Conservation (phyloP, 2,113 vertebrate genomes). For the Anseranas semipalmata region DNA sequence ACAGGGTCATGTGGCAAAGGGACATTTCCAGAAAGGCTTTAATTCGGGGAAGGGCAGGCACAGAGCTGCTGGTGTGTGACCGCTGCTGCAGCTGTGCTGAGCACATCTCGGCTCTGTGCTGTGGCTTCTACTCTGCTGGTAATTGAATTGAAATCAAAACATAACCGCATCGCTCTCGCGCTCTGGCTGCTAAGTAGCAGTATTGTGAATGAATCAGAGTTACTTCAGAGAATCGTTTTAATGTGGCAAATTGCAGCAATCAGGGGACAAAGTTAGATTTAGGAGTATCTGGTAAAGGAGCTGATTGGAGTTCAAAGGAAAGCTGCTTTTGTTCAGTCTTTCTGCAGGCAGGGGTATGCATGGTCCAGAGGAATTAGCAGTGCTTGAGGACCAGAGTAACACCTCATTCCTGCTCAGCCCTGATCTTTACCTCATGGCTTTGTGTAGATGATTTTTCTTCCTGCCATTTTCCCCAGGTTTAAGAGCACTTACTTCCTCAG, state of each 20-base stretch:
- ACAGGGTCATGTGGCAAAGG: rapidly evolving
- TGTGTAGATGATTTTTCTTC: not conserved
- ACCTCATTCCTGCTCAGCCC: not conserved
- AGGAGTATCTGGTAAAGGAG: slow-evolving; percentile 18
- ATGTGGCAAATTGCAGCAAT: slow-evolving; percentile 34
- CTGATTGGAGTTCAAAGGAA: slow-evolving; percentile 31
- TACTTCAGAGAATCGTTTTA: slow-evolving; percentile 28
- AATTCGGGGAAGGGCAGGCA: not conserved
- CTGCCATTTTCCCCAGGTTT: not conserved
- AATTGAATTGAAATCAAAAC: slow-evolving; percentile 61
- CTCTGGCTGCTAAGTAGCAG: slow-evolving; percentile 28
- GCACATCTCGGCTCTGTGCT: not conserved
- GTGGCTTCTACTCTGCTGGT: not conserved
- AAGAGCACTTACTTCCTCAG: not conserved
- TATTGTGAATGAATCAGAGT: slow-evolving; percentile 47
- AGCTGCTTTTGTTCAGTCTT: slow-evolving; percentile 9
- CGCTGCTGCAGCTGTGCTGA: not conserved
- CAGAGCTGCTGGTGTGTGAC: not conserved
- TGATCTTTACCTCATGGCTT: not conserved
- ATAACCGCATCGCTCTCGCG: not conserved
- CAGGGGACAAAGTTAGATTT: slow-evolving; percentile 17
- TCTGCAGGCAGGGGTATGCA: not conserved
- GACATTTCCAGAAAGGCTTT: not conserved
- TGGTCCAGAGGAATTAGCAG: not conserved
- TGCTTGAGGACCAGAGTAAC: not conserved